phyloP scores from a whole-genome alignment of 1,140 invertebrate genomes.

The Saccostrea cuccullata region DNA sequence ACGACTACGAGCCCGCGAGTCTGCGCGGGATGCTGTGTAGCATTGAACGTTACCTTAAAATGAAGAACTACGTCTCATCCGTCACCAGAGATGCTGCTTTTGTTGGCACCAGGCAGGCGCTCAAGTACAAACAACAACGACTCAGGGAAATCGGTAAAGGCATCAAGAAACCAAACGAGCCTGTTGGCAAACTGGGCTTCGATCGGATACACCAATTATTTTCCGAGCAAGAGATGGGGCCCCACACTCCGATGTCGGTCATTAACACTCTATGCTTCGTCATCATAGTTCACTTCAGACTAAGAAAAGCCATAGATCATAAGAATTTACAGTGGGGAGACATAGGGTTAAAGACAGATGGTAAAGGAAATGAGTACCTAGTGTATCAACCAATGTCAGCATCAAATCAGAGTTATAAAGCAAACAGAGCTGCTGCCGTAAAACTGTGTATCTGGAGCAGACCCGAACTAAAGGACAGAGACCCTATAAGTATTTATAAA shows the following conservation, averaged over 20 bases:
- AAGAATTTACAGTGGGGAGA: slow-evolving; percentile 75
- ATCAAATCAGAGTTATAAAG: slow-evolving; percentile 55
- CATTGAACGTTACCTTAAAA: slow-evolving; percentile 70
- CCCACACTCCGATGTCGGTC: slow-evolving; percentile 71
- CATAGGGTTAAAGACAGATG: slow-evolving; percentile 65
- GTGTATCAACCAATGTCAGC: slow-evolving; percentile 64
- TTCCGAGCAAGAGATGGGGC: slow-evolving; percentile 71
- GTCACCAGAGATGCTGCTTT: slow-evolving; percentile 71
- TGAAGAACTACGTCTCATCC: slow-evolving; percentile 69
- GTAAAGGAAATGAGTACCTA: slow-evolving; percentile 68
- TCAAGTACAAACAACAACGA: slow-evolving; percentile 71
- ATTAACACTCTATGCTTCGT: slow-evolving; percentile 72
- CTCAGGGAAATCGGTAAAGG: slow-evolving; percentile 68
- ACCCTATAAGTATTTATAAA: slow-evolving; percentile 73
- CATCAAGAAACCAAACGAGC: slow-evolving; percentile 60
- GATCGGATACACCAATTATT: slow-evolving; percentile 69
- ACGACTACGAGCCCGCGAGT: slow-evolving; percentile 72
- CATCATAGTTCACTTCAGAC: slow-evolving; percentile 70
- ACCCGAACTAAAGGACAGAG: slow-evolving; percentile 65
- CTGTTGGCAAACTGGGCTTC: slow-evolving; percentile 58
- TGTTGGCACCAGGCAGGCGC: slow-evolving; percentile 67
- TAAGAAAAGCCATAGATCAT: slow-evolving; percentile 73
- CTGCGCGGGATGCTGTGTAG: slow-evolving; percentile 72
- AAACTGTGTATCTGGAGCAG: slow-evolving; percentile 62
- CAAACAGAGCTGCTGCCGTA: slow-evolving; percentile 34